Evolutionary conservation across 2,113 vertebrate genomes (phyloP), one percentile per base, ranked within the genome.

Genomic region (Leptodactylus fuscus): DNA sequence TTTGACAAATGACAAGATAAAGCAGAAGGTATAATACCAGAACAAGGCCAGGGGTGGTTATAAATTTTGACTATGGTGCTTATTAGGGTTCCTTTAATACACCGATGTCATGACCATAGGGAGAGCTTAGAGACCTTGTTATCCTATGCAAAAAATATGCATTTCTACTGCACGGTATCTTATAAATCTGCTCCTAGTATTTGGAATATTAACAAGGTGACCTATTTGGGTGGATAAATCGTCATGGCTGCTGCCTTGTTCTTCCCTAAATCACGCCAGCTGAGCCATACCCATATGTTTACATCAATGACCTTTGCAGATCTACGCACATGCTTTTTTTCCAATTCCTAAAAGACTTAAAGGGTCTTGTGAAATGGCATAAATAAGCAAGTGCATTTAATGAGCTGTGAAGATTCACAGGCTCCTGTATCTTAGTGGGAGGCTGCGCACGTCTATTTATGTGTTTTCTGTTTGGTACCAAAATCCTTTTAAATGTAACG

Each of bases 341-440:
- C 24, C 55, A 75, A 46, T 81, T 65, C 62, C 76, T 88, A 36
- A 58, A 2, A 44, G 83, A 75, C 71, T 75, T 87, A 1, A 0
- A 71, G 82, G 71, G 85, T 73, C 75, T 62, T 10, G 55, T 67
- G 48, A 38, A 20, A 81, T 81, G 73, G n/a, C 90, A 74, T 87
- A 83, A 88, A 77, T 88, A 38, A 88, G 62, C 24, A 18, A 82
- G n/a, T 69, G 73, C 81, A 32, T 71, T 73, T 88, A 88, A 87
- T 84, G 76, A 88, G 82, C 88, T 88, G 46, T 81, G 65, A 83
- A 77, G 76, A 62, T 71, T 24, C 11, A 5, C 74, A 11, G 46
- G 41, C 48, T 20, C 15, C 49, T 34, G 48, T 16, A 15, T 24
- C 70, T 24, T 38, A n/a, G 34, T 41, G 67, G 16, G 34, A 71